A percentile compares a stretch with the other conserved stretches of the same genome.
These are phyloP conservation scores for Saccostrea cuccullata DNA, from an alignment of 1,140 invertebrate genomes.

Conservation along the genomic window DNA sequence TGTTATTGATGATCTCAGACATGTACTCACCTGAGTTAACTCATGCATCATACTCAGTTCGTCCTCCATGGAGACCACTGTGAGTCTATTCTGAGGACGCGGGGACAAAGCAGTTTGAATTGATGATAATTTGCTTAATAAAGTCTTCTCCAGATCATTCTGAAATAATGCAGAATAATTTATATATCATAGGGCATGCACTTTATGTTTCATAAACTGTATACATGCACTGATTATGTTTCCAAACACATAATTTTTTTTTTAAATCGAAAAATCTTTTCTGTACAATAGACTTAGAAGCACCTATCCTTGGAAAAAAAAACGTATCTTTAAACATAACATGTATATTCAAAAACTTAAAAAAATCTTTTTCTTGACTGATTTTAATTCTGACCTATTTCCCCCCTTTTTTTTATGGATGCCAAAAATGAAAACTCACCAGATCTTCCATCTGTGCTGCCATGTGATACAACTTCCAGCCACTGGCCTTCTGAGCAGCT, in stretches of 20 bases:
- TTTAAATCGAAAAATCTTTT: too few species aligned
- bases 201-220: too few species aligned
- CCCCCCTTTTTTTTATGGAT: neutral
- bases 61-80: constrained; percentile 60
- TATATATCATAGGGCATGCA: too few species aligned
- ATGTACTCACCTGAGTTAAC: constrained; percentile 69
- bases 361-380: too few species aligned
- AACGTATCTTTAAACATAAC: too few species aligned
- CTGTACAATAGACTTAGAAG: too few species aligned
- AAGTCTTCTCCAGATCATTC: constrained; percentile 69
- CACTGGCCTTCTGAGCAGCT: constrained; percentile 92
- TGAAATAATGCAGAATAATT: constrained; percentile 49
- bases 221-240: too few species aligned
- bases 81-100: constrained; percentile 54
- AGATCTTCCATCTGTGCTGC: constrained; percentile 95
- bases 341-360: too few species aligned
- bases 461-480: constrained; percentile 96
- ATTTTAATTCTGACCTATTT: too few species aligned
- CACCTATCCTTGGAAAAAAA: too few species aligned
- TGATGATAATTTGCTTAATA: constrained; percentile 61
- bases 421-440: constrained; percentile 80
- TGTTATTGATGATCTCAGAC: neutral
- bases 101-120: constrained; percentile 66
- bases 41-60: constrained; percentile 69
- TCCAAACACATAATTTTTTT: too few species aligned